These are phyloP conservation scores for Avahi laniger DNA, from an alignment of 2,797 vertebrate genomes.

Conservation along the genomic window DNA sequence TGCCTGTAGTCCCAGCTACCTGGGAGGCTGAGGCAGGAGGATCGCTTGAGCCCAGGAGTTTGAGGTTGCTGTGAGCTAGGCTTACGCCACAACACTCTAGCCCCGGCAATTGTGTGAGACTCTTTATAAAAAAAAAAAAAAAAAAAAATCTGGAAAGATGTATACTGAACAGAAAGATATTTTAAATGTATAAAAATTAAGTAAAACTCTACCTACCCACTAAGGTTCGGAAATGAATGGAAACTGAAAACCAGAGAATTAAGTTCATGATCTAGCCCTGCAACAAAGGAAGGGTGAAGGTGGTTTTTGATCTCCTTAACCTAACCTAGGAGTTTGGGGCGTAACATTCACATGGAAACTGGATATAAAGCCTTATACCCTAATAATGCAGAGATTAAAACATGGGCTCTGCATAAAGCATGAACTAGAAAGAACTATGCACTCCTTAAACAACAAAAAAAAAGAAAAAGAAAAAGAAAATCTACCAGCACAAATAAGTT, in stretches of 20 bases:
- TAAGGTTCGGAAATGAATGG: not conserved
- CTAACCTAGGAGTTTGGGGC: not conserved
- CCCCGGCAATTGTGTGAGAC: no score
- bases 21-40: no score
- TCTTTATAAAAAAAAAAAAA: no score
- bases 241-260: slow-evolving; percentile 4
- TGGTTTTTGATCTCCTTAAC: not conserved
- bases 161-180: not conserved
- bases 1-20: no score
- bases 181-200: slow-evolving; percentile 16
- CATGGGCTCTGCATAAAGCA: not conserved
- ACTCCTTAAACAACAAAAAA: not conserved
- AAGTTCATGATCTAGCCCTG: not conserved
- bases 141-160: slow-evolving; percentile 3
- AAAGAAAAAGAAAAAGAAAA: not conserved
- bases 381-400: not conserved
- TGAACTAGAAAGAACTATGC: not conserved
- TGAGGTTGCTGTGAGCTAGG: no score
- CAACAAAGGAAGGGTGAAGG: not conserved
- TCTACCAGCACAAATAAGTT: not conserved
- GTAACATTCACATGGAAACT: not conserved
- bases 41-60: no score
- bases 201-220: not conserved
- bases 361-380: not conserved
- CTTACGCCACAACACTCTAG: no score